Evolutionary conservation across 2,888 invertebrate species (phyloP).

Genomic region (Drosophila parthenogenetica): DNA sequence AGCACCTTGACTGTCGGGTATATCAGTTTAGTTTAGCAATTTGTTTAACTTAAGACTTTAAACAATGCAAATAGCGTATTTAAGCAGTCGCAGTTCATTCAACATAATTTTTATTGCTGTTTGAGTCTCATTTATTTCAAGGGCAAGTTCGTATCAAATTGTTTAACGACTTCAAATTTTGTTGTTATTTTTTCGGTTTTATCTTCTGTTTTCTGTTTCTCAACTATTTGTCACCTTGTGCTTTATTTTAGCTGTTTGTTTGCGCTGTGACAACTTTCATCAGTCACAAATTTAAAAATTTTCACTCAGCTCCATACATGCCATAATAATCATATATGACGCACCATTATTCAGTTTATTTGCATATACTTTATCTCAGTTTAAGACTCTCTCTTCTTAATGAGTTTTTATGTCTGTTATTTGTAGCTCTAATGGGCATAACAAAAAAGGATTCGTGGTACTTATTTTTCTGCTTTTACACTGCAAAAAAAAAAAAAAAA

Average conservation of each 20-base stretch:
- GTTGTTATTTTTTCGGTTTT: conserved; percentile 22
- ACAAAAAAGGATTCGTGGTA: too few relatives aligned
- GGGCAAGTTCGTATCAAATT: conserved; percentile 74
- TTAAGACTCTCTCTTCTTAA: conserved; percentile 28
- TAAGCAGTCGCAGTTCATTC: conserved; percentile 12
- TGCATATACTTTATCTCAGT: conserved; percentile 35
- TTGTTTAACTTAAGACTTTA: background rate
- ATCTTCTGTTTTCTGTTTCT: conserved; percentile 28
- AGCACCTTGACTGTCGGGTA: background rate
- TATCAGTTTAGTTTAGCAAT: background rate
- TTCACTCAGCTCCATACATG: conserved; percentile 11
- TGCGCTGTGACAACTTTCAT: conserved; percentile 48
- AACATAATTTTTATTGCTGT: background rate
- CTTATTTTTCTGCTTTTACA: too few relatives aligned
- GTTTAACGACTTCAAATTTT: conserved; percentile 64
- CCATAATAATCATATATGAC: conserved; percentile 46
- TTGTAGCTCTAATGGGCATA: background rate
- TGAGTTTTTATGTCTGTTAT: conserved; percentile 24
- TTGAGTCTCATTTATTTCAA: conserved; percentile 51
- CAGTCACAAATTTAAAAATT: conserved; percentile 7
- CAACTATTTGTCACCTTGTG: conserved; percentile 69
- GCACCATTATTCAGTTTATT: conserved; percentile 17
- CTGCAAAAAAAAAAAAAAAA: too few relatives aligned
- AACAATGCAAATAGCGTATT: conserved; percentile 4
- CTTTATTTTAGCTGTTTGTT: conserved; percentile 32